Percentiles rank a stretch among this genome's conserved stretches.
These are phyloP conservation scores for Cisticola juncidis DNA, from an alignment of 2,113 vertebrate genomes.

Conservation along the genomic window DNA sequence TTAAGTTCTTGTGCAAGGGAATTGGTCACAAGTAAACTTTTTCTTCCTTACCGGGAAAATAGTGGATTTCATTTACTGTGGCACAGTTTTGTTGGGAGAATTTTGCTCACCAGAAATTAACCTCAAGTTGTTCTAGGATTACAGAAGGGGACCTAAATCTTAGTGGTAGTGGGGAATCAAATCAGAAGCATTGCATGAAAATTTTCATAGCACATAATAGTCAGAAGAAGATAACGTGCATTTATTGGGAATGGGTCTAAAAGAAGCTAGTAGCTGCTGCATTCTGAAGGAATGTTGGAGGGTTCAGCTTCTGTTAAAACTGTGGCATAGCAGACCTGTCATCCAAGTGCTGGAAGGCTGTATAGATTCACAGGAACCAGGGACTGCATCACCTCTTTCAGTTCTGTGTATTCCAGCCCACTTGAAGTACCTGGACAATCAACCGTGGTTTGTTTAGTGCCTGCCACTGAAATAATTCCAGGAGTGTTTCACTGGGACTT, in stretches of 20 bases:
- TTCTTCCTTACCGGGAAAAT: neutral
- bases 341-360: neutral
- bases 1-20: neutral
- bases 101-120: neutral
- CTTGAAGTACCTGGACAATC: neutral
- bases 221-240: neutral
- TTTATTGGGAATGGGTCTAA: neutral
- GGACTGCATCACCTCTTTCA: fast-evolving
- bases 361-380: neutral
- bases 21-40: neutral
- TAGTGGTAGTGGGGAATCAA: neutral
- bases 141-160: neutral
- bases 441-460: neutral
- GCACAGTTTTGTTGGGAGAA: neutral
- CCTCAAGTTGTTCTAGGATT: neutral
- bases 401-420: neutral
- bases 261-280: neutral
- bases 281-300: neutral
- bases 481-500: neutral
- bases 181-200: neutral
- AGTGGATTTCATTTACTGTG: neutral
- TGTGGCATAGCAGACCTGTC: neutral
- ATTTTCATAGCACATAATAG: neutral
- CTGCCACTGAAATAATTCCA: neutral
- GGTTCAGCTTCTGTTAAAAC: neutral